Conservation (phyloP, 2,888 invertebrate species). For the Parelbella ahira region DNA sequence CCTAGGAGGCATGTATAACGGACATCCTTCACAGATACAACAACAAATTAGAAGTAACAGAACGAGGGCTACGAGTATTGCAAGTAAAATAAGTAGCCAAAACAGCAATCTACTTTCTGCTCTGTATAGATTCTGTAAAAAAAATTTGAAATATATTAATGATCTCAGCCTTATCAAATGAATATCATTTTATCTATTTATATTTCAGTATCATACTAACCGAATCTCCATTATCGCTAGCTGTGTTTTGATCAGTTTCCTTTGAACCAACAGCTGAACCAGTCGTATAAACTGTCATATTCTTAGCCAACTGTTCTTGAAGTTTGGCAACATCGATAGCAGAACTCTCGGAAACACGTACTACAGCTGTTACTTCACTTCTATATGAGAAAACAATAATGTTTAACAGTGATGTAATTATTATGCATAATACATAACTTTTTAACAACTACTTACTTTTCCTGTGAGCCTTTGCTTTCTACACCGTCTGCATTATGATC, state of each 20-base stretch:
- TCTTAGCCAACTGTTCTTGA: conserved; percentile 81
- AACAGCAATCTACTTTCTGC: conserved; percentile 86
- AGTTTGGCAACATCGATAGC: conserved; percentile 87
- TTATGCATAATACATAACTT: too few relatives aligned
- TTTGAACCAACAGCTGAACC: conserved; percentile 34
- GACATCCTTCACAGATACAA: conserved; percentile 92
- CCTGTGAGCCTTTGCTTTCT: conserved; percentile 72
- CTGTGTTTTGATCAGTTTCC: conserved; percentile 38
- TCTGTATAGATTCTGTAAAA: conserved; percentile 83
- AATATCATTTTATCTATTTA: too few relatives aligned
- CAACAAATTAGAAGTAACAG: conserved; percentile 87
- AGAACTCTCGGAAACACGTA: conserved; percentile 83
- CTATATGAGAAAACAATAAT: conserved; percentile 61
- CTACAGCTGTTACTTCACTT: conserved; percentile 86
- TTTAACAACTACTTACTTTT: conserved; percentile 67
- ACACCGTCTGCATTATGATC: conserved; percentile 79
- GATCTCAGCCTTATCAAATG: too few relatives aligned
- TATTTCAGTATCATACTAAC: too few relatives aligned
- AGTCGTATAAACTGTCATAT: conserved; percentile 65
- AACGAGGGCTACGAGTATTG: conserved; percentile 86
- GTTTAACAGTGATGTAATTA: too few relatives aligned
- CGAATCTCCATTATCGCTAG: conserved; percentile 46
- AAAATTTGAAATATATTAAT: conserved; percentile 2
- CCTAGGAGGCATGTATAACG: conserved; percentile 89
- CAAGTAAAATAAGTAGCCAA: conserved; percentile 89